These are phyloP conservation scores for Palythoa grandis DNA, from an alignment of 92 coral and sea anemone species.

Conservation along the genomic window DNA sequence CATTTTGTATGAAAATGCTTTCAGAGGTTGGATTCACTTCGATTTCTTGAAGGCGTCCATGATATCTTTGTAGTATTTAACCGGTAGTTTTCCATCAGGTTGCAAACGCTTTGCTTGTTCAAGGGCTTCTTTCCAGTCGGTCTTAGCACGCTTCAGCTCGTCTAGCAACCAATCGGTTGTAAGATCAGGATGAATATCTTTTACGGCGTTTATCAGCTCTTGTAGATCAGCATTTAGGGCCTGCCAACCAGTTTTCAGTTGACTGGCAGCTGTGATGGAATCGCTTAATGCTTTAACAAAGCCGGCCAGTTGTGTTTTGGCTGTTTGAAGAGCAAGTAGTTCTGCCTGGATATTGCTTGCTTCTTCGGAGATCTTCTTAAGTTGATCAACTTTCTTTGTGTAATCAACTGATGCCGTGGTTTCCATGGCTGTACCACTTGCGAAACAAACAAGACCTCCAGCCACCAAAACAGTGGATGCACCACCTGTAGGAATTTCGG, in stretches of 20 bases:
- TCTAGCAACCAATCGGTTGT: slow-evolving; percentile 33
- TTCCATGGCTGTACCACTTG: slow-evolving; percentile 13
- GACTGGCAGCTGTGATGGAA: slow-evolving; percentile 26
- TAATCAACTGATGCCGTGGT: slow-evolving; percentile 9
- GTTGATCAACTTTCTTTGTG: slow-evolving; percentile 20
- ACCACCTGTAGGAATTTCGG: slow-evolving; percentile 37
- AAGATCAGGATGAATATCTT: slow-evolving; percentile 18
- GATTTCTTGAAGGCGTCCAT: slow-evolving; percentile 37
- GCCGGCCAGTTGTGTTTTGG: slow-evolving; percentile 26
- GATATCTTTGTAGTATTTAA: slow-evolving; percentile 3
- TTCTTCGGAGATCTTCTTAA: not conserved
- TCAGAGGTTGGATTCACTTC: not conserved
- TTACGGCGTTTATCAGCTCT: slow-evolving; percentile 35
- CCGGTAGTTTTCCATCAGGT: slow-evolving; percentile 45
- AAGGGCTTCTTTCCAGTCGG: slow-evolving; percentile 41
- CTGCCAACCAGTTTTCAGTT: slow-evolving; percentile 34
- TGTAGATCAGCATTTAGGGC: slow-evolving; percentile 41
- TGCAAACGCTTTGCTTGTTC: slow-evolving; percentile 51
- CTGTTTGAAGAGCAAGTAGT: slow-evolving; percentile 26
- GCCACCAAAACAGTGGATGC: slow-evolving; percentile 20
- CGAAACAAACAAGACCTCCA: not conserved
- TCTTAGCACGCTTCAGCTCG: slow-evolving; percentile 38
- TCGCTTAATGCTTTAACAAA: slow-evolving; percentile 13
- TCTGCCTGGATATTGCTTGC: not conserved
- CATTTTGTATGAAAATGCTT: not conserved